Evolutionary conservation across 2,888 invertebrate genomes (phyloP), one percentile per base, ranked within the genome.

Genomic region (Drosophila emarginata): DNA sequence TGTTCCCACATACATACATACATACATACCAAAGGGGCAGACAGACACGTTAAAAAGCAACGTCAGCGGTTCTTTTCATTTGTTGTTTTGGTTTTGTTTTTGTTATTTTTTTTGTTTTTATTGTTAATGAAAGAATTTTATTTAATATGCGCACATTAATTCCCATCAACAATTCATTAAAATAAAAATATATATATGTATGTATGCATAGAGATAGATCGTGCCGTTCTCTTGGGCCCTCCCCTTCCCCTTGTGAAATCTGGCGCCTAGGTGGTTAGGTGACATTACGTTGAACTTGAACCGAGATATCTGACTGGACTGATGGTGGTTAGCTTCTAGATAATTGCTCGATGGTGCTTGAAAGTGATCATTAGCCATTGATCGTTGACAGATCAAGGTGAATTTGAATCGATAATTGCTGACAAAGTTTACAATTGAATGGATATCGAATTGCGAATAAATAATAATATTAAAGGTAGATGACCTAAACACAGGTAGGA

Each of bases 111-210:
- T 21, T 39, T 56, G 11, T 32, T 32, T 58, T 69, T 68, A 70
- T 80, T 76, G 74, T 78, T 82, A 87, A 82, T 87, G 88, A 87
- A 82, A 88, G 88, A 82, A 82, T 82, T 82, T 87, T 62, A 74
- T 69, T 82, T 74, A 85, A 86, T 87, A 82, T 82, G 82, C 88
- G 66, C 82, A 87, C 88, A 82, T 85, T 85, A 87, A 88, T 86
- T 85, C 72, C 72, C 86, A 82, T 85, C 80, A 82, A 60, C 80
- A 79, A 85, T 79, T 85, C 88, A 87, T 87, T 82, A 75, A 81
- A 74, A 21, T 45, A 18, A 70, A 76, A 69, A 80, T 69, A 56
- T 54, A 72, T 64, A 67, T 67, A 76, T 64, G 74, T 68, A 62
- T 59, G 68, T 64, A 62, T 15, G 21, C 14, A 52, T 52, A 66